Evolutionary conservation across 2,797 vertebrate genomes (phyloP), one percentile per base, ranked within the genome.

Genomic region (Acropternis orthonyx): DNA sequence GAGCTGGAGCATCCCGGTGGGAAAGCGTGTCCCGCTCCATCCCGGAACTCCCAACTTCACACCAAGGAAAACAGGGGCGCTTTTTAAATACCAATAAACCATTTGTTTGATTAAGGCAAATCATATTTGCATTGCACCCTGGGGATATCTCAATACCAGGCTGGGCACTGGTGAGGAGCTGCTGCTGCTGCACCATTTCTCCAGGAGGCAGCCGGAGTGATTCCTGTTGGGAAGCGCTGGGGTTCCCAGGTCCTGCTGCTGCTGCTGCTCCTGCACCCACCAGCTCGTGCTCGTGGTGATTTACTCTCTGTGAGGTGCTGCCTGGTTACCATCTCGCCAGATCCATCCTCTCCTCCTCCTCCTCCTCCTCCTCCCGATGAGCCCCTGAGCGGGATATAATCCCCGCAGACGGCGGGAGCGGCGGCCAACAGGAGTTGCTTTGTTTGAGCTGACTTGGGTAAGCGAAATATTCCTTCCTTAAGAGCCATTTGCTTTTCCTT

Each of bases 291-390:
- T 93, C 74, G 90, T 59, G 78, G 73, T 91, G 46, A 10, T 95
- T 90, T 69, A 92, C 97, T 97, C 96, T 92, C 96, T 93, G 97
- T 77, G 95, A 97, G 97, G 97, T 36, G 95, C 97, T 98, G 97
- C 97, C 93, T 97, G 96, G 96, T 96, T 97, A 93, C 98, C 41
- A 84, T 58, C 97, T 85, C 96, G 28, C 89, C 96, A 44, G 88
- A 96, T 88, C 94, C 97, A 97, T 95, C 92, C 89, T 92, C 95
- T 95, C 97, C 96, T 97, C 98, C 52, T 56, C 52, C 69, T 56
- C 93, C 51, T 80, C 68, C 84, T 87, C 97, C 96, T 95, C 92
- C 97, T 86, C 97, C 79, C 94, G 18, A 52, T 87, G 95, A 94
- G 95, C 93, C 14, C 83, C 41, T 80, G 56, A 88, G 94, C 92